Base-by-base conservation (phyloP, 2,113 vertebrate genomes). In the Rhinoderma darwinii region DNA sequence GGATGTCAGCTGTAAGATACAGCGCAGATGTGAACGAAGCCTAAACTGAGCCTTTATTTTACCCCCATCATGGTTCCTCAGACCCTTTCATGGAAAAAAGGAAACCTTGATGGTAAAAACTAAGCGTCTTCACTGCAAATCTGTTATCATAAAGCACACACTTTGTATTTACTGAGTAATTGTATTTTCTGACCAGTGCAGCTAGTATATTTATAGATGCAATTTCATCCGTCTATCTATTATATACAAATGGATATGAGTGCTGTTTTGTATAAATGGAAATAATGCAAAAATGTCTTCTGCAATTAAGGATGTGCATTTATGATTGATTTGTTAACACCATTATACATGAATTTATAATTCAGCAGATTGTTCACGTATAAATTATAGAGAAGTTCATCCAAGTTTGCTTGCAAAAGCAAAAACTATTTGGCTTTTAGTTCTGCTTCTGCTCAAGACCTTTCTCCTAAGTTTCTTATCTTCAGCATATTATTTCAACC, bases 241-340 rank as follows among this genome's bases (percentile, higher is more conserved):
- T 54, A 17, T 54, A 7, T 14, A 25, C 56, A 12, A 59, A 59
- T 59, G n/a, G 4, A 59, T 70, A 70, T 10, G 72, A 74, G 37
- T 74, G 72, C 25, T 39, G 72, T 74, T 35, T 37, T 74, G 11
- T 41, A 74, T 41, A 14, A 27, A 47, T 54, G 22, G 2, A 50
- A 30, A 78, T 78, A 47, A 32, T 50, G 14, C 30, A 30, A 18
- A 59, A 41, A 61, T 63, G 79, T 14, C 79, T 72, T 63, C 9
- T 12, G 39, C 54, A 82, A 82, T 82, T 82, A 82, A 59, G 44
- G 10, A 61, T 39, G 66, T 82, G 54, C 37, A 82, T 56, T 43
- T 43, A n/a, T 32, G 37, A 82, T 63, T 82, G 79, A 82, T 82
- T 82, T 82, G 56, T 63, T 82, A 82, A 82, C 56, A 27, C 79